These are phyloP conservation scores for Phoenoteleia sp. DNA, from an alignment of 2,888 invertebrate genomes.

Conservation along the genomic window DNA sequence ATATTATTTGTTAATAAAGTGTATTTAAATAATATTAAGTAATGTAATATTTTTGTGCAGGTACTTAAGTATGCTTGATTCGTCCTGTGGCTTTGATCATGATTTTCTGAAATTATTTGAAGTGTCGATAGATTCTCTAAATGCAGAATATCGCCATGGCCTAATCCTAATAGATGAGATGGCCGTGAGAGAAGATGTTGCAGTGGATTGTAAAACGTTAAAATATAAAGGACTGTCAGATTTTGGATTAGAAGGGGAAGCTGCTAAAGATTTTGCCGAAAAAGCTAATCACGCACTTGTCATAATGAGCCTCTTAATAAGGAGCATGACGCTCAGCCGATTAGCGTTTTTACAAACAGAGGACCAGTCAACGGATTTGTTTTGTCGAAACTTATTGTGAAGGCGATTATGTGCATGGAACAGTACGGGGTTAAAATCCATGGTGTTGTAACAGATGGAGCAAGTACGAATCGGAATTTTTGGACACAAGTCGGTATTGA, in stretches of 20 bases:
- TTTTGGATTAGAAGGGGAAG: slow-evolving; percentile 4
- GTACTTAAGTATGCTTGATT: too few relatives aligned
- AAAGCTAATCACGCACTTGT: slow-evolving; percentile 59
- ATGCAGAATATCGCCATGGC: neutral
- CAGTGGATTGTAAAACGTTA: neutral
- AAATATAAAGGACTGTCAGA: slow-evolving; percentile 3
- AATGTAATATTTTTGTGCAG: too few relatives aligned
- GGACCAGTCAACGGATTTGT: slow-evolving; percentile 40
- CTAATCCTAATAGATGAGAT: slow-evolving; percentile 4
- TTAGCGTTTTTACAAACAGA: too few relatives aligned
- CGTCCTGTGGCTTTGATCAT: too few relatives aligned
- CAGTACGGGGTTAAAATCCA: slow-evolving; percentile 63
- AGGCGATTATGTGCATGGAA: slow-evolving; percentile 66
- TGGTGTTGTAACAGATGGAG: too few relatives aligned
- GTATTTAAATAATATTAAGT: too few relatives aligned
- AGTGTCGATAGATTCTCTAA: too few relatives aligned
- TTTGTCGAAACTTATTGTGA: slow-evolving; percentile 52
- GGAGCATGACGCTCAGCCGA: too few relatives aligned
- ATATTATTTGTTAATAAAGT: too few relatives aligned
- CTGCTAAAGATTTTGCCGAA: slow-evolving; percentile 7
- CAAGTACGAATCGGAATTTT: slow-evolving; percentile 65
- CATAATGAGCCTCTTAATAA: too few relatives aligned
- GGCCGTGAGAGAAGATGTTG: neutral
- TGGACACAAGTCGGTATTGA: slow-evolving; percentile 61
- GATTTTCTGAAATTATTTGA: too few relatives aligned